Conservation (phyloP, 2,888 invertebrate species). For the Bellardia pandia region DNA sequence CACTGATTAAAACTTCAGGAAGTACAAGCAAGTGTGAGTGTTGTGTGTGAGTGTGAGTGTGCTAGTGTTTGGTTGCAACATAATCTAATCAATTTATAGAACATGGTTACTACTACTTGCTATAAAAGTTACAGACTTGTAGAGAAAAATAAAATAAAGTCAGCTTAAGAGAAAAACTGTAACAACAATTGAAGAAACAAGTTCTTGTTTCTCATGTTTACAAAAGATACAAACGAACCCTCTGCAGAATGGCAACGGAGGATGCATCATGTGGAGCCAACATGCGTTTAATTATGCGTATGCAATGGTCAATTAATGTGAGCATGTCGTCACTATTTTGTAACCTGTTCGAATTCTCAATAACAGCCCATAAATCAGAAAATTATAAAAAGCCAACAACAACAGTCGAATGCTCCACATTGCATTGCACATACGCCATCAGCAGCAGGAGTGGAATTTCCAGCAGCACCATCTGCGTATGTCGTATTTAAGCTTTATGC, state of each 20-base stretch:
- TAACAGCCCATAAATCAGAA: slow-evolving; percentile 70
- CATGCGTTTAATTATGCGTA: slow-evolving; percentile 75
- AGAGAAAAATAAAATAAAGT: neutral
- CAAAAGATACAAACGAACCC: slow-evolving; percentile 27
- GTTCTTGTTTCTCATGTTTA: slow-evolving; percentile 21
- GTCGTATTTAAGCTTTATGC: slow-evolving; percentile 61
- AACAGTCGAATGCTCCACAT: slow-evolving; percentile 20
- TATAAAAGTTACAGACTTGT: slow-evolving; percentile 14
- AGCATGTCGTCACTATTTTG: slow-evolving; percentile 73
- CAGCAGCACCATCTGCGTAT: slow-evolving; percentile 12
- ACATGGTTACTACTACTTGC: slow-evolving; percentile 53
- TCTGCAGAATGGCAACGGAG: slow-evolving; percentile 17
- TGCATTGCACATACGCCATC: slow-evolving; percentile 29
- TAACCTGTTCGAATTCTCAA: slow-evolving; percentile 67
- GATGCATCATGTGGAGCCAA: slow-evolving; percentile 72
- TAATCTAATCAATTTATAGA: slow-evolving; percentile 73
- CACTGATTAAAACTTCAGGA: slow-evolving; percentile 69
- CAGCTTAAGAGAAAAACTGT: slow-evolving; percentile 46
- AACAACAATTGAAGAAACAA: slow-evolving; percentile 39
- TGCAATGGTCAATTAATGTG: slow-evolving; percentile 73
- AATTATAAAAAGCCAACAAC: slow-evolving; percentile 34
- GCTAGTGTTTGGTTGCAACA: slow-evolving; percentile 47
- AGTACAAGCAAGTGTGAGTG: slow-evolving; percentile 22
- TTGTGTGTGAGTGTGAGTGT: slow-evolving; percentile 12
- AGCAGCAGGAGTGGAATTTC: slow-evolving; percentile 9